A percentile compares a stretch with the other conserved stretches of the same genome.
Conservation (phyloP, 2,797 vertebrate genomes). For the Crocidura indochinensis region DNA sequence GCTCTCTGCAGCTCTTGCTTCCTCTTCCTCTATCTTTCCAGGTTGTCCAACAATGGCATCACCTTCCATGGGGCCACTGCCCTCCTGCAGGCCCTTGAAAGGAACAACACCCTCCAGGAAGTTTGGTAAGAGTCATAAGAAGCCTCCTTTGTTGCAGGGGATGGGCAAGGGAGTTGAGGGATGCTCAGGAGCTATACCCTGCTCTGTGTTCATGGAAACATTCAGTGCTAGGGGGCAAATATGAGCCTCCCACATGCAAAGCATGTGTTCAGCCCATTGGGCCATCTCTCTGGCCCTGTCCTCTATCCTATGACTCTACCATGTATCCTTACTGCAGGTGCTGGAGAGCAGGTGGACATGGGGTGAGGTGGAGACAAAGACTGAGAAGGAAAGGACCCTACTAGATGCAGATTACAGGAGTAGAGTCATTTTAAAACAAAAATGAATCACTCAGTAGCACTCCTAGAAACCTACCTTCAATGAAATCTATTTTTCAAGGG, state of each 20-base stretch:
- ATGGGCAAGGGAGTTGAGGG: neutral
- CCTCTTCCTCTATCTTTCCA: conserved; percentile 72
- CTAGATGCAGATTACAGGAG: too few species aligned
- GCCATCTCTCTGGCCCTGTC: neutral
- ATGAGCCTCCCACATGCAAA: neutral
- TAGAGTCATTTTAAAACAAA: too few species aligned
- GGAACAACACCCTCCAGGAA: conserved; percentile 90
- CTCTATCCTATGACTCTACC: neutral
- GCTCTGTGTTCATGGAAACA: neutral
- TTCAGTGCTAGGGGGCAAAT: neutral
- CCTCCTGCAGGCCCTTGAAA: conserved; percentile 90
- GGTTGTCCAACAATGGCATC: conserved; percentile 93
- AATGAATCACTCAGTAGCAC: too few species aligned
- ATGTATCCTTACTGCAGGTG: neutral
- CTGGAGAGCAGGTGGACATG: too few species aligned
- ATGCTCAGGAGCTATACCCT: neutral
- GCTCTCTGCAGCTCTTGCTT: neutral
- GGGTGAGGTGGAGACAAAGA: too few species aligned
- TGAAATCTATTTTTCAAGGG: too few species aligned
- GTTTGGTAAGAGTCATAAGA: conserved; percentile 90
- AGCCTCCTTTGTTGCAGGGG: too few species aligned
- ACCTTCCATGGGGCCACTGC: conserved; percentile 90
- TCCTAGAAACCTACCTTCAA: too few species aligned
- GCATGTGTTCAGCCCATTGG: neutral
- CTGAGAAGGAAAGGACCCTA: too few species aligned